Evolutionary conservation across 2,797 vertebrate species (phyloP).

Genomic region (Chelon auratus): DNA sequence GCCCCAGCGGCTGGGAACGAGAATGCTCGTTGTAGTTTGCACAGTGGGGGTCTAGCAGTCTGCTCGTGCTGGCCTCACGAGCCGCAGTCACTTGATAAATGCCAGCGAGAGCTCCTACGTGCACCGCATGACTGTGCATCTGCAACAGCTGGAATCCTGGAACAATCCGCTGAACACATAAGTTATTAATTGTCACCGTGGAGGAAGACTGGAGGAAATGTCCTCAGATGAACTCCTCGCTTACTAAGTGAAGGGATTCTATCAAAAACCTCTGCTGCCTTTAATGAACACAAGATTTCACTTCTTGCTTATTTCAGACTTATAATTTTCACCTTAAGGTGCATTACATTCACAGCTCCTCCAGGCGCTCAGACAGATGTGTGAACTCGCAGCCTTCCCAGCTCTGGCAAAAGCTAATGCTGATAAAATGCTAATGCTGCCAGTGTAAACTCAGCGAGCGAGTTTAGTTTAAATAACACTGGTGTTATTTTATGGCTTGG

Average conservation of each 20-base stretch:
- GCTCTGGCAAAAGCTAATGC: neutral
- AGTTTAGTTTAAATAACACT: neutral
- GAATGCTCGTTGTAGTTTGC: conserved; percentile 65
- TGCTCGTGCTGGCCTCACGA: conserved; percentile 44
- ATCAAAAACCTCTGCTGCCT: conserved; percentile 2
- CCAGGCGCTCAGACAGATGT: neutral
- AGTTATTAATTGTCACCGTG: conserved; percentile 50
- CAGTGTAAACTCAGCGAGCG: conserved; percentile 8
- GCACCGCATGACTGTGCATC: conserved; percentile 47
- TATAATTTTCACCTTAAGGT: conserved; percentile 25
- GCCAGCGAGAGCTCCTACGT: conserved; percentile 50
- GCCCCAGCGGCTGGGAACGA: conserved; percentile 54
- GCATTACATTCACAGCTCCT: conserved; percentile 2
- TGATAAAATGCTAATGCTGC: neutral
- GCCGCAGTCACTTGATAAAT: conserved; percentile 41
- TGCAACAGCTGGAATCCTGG: conserved; percentile 55
- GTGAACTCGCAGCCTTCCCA: conserved; percentile 4
- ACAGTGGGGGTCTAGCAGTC: conserved; percentile 55
- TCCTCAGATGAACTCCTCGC: conserved; percentile 24
- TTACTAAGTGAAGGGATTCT: conserved; percentile 9
- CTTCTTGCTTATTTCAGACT: neutral
- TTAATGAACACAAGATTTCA: neutral
- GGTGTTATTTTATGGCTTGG: conserved; percentile 7
- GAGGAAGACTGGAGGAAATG: conserved; percentile 29
- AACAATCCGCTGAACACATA: conserved; percentile 31